Base-by-base conservation (phyloP, 2,888 invertebrate genomes). In the Mystacides longicornis region DNA sequence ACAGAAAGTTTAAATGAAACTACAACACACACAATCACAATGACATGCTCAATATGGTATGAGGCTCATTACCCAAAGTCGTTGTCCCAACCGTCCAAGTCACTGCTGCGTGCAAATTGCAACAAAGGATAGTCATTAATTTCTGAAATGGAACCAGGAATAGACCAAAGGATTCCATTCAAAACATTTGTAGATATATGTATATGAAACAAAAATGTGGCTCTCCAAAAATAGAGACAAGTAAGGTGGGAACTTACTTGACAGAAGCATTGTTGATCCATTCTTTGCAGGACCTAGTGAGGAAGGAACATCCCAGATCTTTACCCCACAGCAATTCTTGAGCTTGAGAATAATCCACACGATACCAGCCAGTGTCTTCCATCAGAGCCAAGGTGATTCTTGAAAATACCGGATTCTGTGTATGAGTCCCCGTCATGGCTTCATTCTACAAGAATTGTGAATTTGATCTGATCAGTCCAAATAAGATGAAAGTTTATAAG, bases 341-440 rank as follows among this genome's bases (percentile, higher is more conserved):
- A 0, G 93, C 93, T 81, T 89, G 87, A 1, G 81, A 78, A 68
- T 96, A 97, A 71, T 95, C 91, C 1, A 93, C 93, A 14, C 82
- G 80, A 72, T 97, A 97, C 96, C 94, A 98, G 57, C 98, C 98
- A 0, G 96, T 96, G 69, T 98, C 98, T 69, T 98, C 97, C 93
- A 99, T 90, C 61, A 98, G 74, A 0, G 98, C 98, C 61, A 99
- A 78, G 0, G 97, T 96, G 53, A 99, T 85, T 19, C 95, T 79
- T 1, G 96, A 96, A 72, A 97, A 97, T 1, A 95, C 93, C 0
- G 97, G 95, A 74, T 96, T 95, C 71, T 97, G 97, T 0, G 98
- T 98, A 71, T 98, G 98, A 0, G 96, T 97, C 1, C 97, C 98
- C 0, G 98, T 98, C 98, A 99, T 99, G 0, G 97, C 97, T 74